Evolutionary conservation across 2,888 invertebrate genomes (phyloP).

Genomic region (Plagodis pulveraria): DNA sequence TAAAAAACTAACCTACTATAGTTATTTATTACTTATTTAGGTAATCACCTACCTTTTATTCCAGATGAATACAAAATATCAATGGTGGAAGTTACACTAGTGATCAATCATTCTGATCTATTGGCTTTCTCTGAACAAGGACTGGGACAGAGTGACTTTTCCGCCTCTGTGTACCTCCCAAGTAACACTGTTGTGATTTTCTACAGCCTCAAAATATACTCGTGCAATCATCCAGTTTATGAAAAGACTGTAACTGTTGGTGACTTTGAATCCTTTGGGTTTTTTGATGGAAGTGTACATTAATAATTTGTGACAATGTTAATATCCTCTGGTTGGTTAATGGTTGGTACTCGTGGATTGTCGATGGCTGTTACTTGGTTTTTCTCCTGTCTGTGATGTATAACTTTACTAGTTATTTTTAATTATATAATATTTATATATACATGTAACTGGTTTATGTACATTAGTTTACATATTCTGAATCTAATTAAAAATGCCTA

Average conservation of each 20-base stretch:
- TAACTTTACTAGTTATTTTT: too few relatives aligned
- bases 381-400: too few relatives aligned
- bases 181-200: slow-evolving; percentile 53
- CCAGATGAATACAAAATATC: slow-evolving; percentile 46
- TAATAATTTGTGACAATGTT: background rate
- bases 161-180: slow-evolving; percentile 60
- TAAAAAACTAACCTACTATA: too few relatives aligned
- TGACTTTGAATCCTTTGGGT: background rate
- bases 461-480: too few relatives aligned
- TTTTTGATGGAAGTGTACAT: slow-evolving; percentile 9
- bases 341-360: background rate
- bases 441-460: too few relatives aligned
- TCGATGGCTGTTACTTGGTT: too few relatives aligned
- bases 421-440: too few relatives aligned
- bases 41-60: slow-evolving; percentile 22
- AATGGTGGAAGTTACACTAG: slow-evolving; percentile 62
- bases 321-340: background rate
- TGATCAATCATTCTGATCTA: slow-evolving; percentile 66
- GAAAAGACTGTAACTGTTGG: background rate
- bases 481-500: too few relatives aligned
- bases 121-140: slow-evolving; percentile 57
- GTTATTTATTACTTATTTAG: background rate
- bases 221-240: slow-evolving; percentile 43
- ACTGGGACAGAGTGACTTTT: slow-evolving; percentile 57
- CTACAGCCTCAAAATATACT: slow-evolving; percentile 59